Base-by-base conservation (phyloP, 1,140 invertebrate genomes). In the Paraescarpia echinospica region DNA sequence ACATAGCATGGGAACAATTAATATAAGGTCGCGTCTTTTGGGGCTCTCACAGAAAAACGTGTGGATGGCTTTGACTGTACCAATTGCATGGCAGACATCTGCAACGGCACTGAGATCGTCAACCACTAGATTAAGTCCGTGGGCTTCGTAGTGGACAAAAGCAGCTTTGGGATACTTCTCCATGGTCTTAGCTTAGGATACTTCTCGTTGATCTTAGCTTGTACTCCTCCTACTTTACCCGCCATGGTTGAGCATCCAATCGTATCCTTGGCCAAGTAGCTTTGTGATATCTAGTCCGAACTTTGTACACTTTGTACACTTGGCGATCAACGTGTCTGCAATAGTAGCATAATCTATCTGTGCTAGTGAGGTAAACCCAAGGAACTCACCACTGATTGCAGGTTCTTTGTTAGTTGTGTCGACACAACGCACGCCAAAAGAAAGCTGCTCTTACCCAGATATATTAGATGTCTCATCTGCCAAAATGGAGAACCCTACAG, bases 211-310 rank as follows among this genome's bases (percentile, higher is more conserved):
- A 92, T 77, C 33, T 77, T 48, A 33, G 91, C 91, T 59, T 92
- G 91, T 33, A 59, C 59, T 33, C 91, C 91, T 12, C 8, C 34
- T 6, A 59, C 91, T 77, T 8, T 92, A 33, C 48, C 91, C 5
- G 91, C 91, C 59, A 51, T 92, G n/a, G 91, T 77, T 33, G 91
- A 92, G 77, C 59, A 92, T 33, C 91, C 91, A n/a, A 77, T 92
- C 91, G 41, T 92, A 92, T 31, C 91, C 12, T 88, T 92, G 91
- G 33, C 35, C 91, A 33, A 59, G 33, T 33, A 77, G 51, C 5
- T 89, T 12, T n/a, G n/a, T 33, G 41, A 33, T 89, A 33, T 34
- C 31, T 31, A 92, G 92, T 59, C 92, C 41, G 51, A 48, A 92
- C 77, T 51, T 0, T n/a, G n/a, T n/a, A n/a, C n/a, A n/a, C n/a